Conservation (phyloP, 2,797 vertebrate genomes). For the Antennarius maculatus region DNA sequence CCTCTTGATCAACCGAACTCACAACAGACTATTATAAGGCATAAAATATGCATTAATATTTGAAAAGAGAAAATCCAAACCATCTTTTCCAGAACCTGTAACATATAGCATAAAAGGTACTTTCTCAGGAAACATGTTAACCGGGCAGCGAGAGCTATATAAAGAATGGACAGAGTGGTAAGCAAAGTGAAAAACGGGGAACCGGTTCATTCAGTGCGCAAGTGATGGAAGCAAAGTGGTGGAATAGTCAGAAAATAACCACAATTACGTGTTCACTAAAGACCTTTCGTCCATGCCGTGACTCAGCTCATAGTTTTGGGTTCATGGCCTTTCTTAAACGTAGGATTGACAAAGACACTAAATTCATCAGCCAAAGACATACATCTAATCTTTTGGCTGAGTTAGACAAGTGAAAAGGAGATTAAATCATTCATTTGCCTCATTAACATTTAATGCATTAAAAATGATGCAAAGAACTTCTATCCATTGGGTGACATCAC, state of each 20-base stretch:
- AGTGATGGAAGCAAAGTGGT: constrained; percentile 27
- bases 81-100: constrained; percentile 4
- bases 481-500: no score
- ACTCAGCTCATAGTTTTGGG: constrained; percentile 11
- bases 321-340: background rate
- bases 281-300: background rate
- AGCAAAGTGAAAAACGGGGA: constrained; percentile 33
- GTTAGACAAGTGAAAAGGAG: constrained; percentile 2
- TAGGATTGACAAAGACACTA: background rate
- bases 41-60: background rate
- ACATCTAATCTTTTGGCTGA: background rate
- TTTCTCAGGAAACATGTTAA: constrained; percentile 15
- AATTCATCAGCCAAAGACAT: background rate
- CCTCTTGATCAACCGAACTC: background rate
- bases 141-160: constrained; percentile 34
- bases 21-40: background rate
- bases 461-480: background rate
- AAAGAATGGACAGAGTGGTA: constrained; percentile 24
- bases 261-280: background rate
- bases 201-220: constrained; percentile 42
- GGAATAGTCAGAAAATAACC: constrained; percentile 22
- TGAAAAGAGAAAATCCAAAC: background rate
- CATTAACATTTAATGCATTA: constrained; percentile 12
- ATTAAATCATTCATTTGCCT: background rate
- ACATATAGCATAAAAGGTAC: background rate